Evolutionary conservation across 2,797 vertebrate genomes (phyloP).

Genomic region (Cryptoprocta ferox): DNA sequence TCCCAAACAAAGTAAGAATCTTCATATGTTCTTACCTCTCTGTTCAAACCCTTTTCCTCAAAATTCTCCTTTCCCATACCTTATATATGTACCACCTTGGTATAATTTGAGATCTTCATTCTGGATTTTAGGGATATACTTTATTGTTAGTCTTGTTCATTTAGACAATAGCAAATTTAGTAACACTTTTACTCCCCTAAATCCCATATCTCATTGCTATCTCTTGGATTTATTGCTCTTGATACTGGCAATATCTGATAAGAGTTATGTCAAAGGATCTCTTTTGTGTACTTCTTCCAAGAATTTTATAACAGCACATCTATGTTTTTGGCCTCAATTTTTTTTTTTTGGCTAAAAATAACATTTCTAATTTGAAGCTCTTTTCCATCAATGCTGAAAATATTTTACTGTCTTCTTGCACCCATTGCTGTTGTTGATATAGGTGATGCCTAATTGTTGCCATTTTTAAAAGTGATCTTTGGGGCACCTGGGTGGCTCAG

Average conservation of each 20-base stretch:
- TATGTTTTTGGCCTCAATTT: not conserved
- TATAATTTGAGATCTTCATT: not conserved
- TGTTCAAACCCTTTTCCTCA: not conserved
- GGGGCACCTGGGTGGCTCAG: too few species aligned
- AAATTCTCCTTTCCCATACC: not conserved
- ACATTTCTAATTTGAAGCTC: not conserved
- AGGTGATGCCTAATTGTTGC: not conserved
- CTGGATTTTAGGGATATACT: not conserved
- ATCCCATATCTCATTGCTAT: not conserved
- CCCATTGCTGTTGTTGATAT: not conserved
- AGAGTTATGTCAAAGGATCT: not conserved
- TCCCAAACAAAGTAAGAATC: not conserved
- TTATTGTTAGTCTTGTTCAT: not conserved
- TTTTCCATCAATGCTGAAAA: not conserved
- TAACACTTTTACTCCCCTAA: not conserved
- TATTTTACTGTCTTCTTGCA: not conserved
- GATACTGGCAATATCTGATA: not conserved
- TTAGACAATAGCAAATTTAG: not conserved
- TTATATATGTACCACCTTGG: not conserved
- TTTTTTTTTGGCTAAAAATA: conserved; percentile 26
- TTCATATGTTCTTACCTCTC: not conserved
- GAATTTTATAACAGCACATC: not conserved
- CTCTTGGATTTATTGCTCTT: not conserved
- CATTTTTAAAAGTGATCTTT: not conserved
- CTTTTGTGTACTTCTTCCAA: not conserved